Evolutionary conservation across 2,797 vertebrate genomes (phyloP).

Genomic region (Bryconaethiops microstoma): DNA sequence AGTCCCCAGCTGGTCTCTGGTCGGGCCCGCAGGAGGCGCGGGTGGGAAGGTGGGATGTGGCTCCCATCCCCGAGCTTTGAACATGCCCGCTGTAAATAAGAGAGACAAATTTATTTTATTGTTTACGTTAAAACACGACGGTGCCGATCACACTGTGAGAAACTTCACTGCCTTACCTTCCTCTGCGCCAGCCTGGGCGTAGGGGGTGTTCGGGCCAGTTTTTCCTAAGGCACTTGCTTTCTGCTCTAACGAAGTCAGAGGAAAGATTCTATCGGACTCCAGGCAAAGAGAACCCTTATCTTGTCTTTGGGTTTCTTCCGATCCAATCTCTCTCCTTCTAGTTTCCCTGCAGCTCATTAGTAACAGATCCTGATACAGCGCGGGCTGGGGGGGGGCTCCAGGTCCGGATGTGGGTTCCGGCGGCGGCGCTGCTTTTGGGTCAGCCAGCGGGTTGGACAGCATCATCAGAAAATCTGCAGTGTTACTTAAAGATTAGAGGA

Average conservation of each 20-base stretch:
- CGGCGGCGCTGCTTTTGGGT: slow-evolving; percentile 46
- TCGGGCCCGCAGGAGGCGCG: slow-evolving; percentile 52
- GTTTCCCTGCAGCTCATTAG: slow-evolving; percentile 40
- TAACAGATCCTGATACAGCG: slow-evolving; percentile 51
- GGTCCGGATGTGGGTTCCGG: slow-evolving; percentile 45
- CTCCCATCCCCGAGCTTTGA: slow-evolving; percentile 6
- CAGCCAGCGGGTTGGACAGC: slow-evolving; percentile 58
- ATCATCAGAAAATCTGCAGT: slow-evolving; percentile 53
- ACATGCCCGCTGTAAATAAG: slow-evolving; percentile 19
- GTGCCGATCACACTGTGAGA: too few relatives aligned
- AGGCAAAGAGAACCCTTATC: slow-evolving; percentile 2
- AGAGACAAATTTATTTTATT: neutral
- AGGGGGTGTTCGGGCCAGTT: neutral
- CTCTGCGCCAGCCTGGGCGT: slow-evolving; percentile 6
- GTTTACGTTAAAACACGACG: too few relatives aligned
- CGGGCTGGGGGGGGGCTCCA: slow-evolving; percentile 40
- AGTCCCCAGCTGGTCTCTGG: slow-evolving; percentile 53
- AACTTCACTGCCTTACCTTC: slow-evolving; percentile 26
- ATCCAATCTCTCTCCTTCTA: slow-evolving; percentile 26
- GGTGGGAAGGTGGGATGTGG: slow-evolving; percentile 35
- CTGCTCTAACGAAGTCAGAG: neutral
- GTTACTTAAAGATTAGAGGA: neutral
- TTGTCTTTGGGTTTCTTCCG: slow-evolving; percentile 27
- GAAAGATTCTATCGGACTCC: neutral
- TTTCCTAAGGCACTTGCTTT: slow-evolving; percentile 23